phyloP scores from a whole-genome alignment of 2,113 vertebrate genomes.

The Circaetus gallicus region DNA sequence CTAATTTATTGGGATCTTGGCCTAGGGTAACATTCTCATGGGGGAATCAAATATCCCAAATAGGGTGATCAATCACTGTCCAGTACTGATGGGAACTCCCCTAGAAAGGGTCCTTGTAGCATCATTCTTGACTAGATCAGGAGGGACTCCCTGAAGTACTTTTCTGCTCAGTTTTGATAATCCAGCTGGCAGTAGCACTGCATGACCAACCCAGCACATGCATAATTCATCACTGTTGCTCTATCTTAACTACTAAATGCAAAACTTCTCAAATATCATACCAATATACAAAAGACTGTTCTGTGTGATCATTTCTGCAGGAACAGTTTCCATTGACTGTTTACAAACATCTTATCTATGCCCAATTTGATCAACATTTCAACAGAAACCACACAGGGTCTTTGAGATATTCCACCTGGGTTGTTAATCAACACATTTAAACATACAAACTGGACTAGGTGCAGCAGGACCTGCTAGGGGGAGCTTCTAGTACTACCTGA shows the following conservation, averaged over 20 bases:
- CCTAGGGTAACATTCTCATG: background rate
- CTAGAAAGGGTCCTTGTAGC: background rate
- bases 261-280: background rate
- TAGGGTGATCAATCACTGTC: background rate
- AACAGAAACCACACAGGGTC: background rate
- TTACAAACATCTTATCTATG: background rate
- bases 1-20: background rate
- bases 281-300: background rate
- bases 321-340: background rate
- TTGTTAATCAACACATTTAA: background rate
- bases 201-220: background rate
- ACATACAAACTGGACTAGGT: background rate
- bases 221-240: background rate
- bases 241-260: background rate
- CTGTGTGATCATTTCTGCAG: background rate
- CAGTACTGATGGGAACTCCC: background rate
- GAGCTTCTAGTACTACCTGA: background rate
- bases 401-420: background rate
- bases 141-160: background rate
- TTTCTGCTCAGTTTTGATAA: background rate
- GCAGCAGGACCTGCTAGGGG: background rate
- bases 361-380: background rate
- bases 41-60: background rate
- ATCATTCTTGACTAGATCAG: background rate
- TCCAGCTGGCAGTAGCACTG: background rate